These are phyloP conservation scores for Tarsius wallacei DNA, from an alignment of 2,797 vertebrate species.

Conservation along the genomic window DNA sequence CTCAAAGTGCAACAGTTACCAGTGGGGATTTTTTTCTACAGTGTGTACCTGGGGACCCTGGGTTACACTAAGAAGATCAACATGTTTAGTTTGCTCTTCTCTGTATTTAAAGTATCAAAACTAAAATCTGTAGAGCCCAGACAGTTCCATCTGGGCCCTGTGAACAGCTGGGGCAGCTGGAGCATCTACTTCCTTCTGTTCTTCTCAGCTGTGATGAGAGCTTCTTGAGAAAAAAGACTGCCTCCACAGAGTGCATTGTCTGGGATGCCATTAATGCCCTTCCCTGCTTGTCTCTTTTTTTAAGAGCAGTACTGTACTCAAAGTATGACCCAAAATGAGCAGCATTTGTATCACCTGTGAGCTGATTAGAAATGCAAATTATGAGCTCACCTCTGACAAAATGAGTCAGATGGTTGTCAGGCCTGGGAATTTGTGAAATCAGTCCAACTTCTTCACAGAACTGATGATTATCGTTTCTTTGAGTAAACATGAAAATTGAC, in stretches of 20 bases:
- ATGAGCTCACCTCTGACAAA: background rate
- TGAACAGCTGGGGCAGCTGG: too few relatives aligned
- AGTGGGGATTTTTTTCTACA: too few relatives aligned
- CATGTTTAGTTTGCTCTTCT: background rate
- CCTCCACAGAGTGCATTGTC: background rate
- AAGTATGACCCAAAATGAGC: background rate
- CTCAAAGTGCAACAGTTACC: too few relatives aligned
- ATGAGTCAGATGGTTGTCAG: background rate
- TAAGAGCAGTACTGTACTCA: background rate
- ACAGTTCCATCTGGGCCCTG: background rate
- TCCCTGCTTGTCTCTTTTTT: background rate
- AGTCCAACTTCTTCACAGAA: too few relatives aligned
- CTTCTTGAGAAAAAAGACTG: background rate
- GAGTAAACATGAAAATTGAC: too few relatives aligned
- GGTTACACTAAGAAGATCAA: too few relatives aligned
- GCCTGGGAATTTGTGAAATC: background rate
- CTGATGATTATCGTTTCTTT: too few relatives aligned
- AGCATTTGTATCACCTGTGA: background rate
- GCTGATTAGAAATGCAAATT: background rate
- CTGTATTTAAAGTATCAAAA: background rate
- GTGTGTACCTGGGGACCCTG: too few relatives aligned
- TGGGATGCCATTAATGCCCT: too few relatives aligned
- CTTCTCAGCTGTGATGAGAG: too few relatives aligned
- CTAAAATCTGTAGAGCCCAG: background rate
- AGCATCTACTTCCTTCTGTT: fast-evolving